Conservation (phyloP, 2,113 vertebrate species). For the Perccottus glenii region DNA sequence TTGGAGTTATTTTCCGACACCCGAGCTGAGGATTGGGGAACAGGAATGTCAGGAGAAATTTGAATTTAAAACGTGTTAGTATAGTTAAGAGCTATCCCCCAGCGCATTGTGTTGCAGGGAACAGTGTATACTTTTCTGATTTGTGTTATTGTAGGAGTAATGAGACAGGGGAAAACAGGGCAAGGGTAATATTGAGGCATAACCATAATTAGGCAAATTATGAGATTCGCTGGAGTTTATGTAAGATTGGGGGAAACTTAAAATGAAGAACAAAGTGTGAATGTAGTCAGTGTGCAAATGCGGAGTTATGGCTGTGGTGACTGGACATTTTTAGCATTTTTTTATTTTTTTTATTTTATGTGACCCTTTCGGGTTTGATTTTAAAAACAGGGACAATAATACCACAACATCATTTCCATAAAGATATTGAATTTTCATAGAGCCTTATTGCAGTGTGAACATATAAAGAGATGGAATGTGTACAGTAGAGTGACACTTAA, state of each 20-base stretch:
- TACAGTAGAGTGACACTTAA: too few species aligned
- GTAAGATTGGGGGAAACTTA: slow-evolving; percentile 57
- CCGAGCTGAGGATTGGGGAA: slow-evolving; percentile 63
- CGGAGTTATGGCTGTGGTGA: slow-evolving; percentile 11
- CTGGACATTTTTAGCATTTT: slow-evolving; percentile 28
- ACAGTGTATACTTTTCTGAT: slow-evolving; percentile 66
- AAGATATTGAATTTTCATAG: background rate
- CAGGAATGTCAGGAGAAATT: slow-evolving; percentile 74
- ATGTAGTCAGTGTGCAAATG: slow-evolving; percentile 27
- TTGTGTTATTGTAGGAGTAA: slow-evolving; percentile 71
- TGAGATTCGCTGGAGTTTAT: slow-evolving; percentile 56
- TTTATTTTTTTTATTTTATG: too few species aligned
- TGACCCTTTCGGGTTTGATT: too few species aligned
- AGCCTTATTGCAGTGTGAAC: too few species aligned
- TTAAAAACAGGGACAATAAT: background rate
- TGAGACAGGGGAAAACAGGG: slow-evolving; percentile 53
- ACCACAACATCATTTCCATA: background rate
- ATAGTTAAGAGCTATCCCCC: slow-evolving; percentile 68
- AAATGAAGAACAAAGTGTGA: slow-evolving; percentile 41
- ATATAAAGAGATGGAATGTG: too few species aligned
- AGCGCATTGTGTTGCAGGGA: slow-evolving; percentile 56
- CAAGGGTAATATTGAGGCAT: slow-evolving; percentile 58
- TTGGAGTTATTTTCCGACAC: slow-evolving; percentile 70
- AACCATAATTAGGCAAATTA: slow-evolving; percentile 67
- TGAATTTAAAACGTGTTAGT: slow-evolving; percentile 62